Evolutionary conservation across 2,888 invertebrate genomes (phyloP).

Genomic region (Lepidocyrtoides sp.): DNA sequence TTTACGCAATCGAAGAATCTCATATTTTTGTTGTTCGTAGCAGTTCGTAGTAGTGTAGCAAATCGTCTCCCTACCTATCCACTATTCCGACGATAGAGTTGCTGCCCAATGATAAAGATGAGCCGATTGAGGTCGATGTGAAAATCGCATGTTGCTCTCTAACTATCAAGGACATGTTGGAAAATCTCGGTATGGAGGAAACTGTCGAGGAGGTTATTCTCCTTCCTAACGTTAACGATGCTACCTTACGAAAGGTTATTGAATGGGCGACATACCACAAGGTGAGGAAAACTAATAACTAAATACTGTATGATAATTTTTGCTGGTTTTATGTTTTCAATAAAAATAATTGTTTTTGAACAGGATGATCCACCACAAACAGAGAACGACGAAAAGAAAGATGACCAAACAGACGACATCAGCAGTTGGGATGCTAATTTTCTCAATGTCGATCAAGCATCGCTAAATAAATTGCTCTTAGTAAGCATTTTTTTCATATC

Average conservation of each 20-base stretch:
- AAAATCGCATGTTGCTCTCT: slow-evolving; percentile 99
- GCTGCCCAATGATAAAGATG: no score
- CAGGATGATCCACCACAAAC: slow-evolving; percentile 97
- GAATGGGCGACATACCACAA: slow-evolving; percentile 98
- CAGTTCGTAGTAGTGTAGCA: no score
- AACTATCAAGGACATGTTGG: slow-evolving; percentile 99
- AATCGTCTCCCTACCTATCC: no score
- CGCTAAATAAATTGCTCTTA: slow-evolving; percentile 97
- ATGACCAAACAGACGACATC: slow-evolving; percentile 99
- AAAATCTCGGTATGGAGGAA: slow-evolving; percentile 94
- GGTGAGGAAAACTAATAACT: slow-evolving; percentile 60
- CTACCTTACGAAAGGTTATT: slow-evolving; percentile 97
- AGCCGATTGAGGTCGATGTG: slow-evolving; percentile 98
- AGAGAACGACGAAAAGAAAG: slow-evolving; percentile 99
- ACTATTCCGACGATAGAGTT: no score
- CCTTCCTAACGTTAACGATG: slow-evolving; percentile 98
- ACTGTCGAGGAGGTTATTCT: slow-evolving; percentile 98
- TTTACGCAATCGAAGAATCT: no score
- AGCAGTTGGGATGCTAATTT: slow-evolving; percentile 99
- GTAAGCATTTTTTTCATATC: slow-evolving; percentile 86
- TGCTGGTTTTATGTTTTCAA: background rate
- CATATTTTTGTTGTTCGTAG: no score
- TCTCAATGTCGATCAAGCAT: slow-evolving; percentile 99
- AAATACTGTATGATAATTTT: background rate
- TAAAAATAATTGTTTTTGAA: background rate